These are phyloP conservation scores for Orthosia gracilis DNA, from an alignment of 2,888 invertebrate genomes.

Conservation along the genomic window DNA sequence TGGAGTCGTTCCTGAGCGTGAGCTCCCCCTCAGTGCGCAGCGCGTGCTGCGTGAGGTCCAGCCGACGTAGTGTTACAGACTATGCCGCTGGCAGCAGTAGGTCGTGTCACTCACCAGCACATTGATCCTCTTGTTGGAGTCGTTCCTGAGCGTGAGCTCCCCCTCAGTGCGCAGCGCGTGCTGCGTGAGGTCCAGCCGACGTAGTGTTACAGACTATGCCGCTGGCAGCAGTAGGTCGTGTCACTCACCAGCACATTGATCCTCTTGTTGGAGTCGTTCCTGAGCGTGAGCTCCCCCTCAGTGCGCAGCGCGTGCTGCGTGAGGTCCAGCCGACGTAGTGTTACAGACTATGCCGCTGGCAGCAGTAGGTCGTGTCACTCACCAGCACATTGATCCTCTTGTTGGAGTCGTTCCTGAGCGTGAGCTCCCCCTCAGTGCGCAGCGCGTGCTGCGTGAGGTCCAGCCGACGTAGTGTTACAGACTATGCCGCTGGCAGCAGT, in stretches of 20 bases:
- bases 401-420: constrained; percentile 80
- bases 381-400: constrained; percentile 85
- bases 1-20: constrained; percentile 80
- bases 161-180: constrained; percentile 82
- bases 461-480: constrained; percentile 77
- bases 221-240: no score
- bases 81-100: no score
- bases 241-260: constrained; percentile 80
- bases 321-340: constrained; percentile 81
- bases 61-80: constrained; percentile 75
- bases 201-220: no score
- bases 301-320: constrained; percentile 76
- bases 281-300: constrained; percentile 82
- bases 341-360: no score
- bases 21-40: constrained; percentile 84
- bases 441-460: constrained; percentile 80
- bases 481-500: no score
- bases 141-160: constrained; percentile 80
- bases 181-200: constrained; percentile 80
- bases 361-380: constrained; percentile 40
- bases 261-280: constrained; percentile 84
- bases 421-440: constrained; percentile 82
- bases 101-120: constrained; percentile 77
- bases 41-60: constrained; percentile 79
- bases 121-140: constrained; percentile 82